Evolutionary conservation across 2,113 vertebrate species (phyloP).

Genomic region (Lagopus leucura): DNA sequence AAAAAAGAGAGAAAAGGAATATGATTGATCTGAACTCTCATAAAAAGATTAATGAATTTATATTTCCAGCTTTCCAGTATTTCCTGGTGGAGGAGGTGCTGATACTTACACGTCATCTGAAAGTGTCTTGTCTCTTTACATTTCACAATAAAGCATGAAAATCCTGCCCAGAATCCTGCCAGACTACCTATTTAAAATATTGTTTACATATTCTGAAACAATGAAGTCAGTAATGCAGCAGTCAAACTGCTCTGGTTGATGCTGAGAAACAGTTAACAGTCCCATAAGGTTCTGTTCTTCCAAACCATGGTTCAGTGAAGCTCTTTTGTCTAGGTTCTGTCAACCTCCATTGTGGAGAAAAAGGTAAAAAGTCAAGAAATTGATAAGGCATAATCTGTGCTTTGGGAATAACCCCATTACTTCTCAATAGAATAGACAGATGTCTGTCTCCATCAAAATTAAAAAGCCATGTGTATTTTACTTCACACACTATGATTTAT

Average conservation of each 20-base stretch:
- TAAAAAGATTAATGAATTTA: rapidly evolving
- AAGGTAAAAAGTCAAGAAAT: background rate
- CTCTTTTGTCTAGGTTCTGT: background rate
- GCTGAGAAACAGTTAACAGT: background rate
- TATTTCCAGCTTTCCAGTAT: background rate
- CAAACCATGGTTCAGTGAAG: background rate
- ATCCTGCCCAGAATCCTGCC: background rate
- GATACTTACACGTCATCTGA: background rate
- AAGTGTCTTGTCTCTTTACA: background rate
- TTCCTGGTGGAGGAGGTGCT: background rate
- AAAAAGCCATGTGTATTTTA: background rate
- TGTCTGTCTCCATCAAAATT: background rate
- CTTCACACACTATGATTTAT: background rate
- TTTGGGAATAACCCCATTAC: background rate
- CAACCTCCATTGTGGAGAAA: background rate
- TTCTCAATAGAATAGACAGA: background rate
- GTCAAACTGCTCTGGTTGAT: background rate
- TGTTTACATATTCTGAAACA: background rate
- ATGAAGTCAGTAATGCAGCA: background rate
- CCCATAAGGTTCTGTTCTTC: background rate
- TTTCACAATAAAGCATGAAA: background rate
- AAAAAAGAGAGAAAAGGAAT: background rate
- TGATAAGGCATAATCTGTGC: background rate
- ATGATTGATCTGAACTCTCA: background rate
- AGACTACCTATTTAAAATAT: background rate